Evolutionary conservation across 2,113 vertebrate genomes (phyloP), one percentile per base, ranked within the genome.

Genomic region (Connochaetes taurinus): DNA sequence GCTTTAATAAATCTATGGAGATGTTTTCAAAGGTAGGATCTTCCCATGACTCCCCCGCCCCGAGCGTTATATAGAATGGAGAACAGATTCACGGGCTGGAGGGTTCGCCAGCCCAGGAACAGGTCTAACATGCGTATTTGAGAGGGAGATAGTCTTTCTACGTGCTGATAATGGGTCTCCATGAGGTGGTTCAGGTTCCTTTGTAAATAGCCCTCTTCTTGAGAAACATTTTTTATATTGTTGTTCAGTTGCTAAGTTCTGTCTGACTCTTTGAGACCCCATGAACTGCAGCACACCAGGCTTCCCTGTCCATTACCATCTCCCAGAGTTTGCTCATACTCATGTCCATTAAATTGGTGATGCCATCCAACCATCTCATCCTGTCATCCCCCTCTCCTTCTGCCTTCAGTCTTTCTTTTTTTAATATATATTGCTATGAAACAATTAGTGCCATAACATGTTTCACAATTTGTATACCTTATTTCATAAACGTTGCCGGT

Each of bases 61-160:
- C 1, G 3, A 1, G 0, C 0, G 2, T 23, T n/a, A 6, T 55
- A 25, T 47, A 40, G n/a, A 17, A 15, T 11, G 14, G 67, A 21
- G 11, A 50, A 2, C 0, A 16, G 36, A 25, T 17, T 80, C 33
- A 4, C 31, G 36, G 58, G 17, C 67, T 4, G 1, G 3, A 76
- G 60, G 9, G 16, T 55, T 16, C 36, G 15, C 33, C 12, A 7
- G 6, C 1, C 50, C 21, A 0, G 9, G 12, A n/a, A 1, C 3
- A 45, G 83, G 31, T 40, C n/a, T 14, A 21, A 1, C 7, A 1
- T 4, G 40, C 19, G 2, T 13, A 19, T 27, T 33, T 31, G 25
- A 33, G 87, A 88, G 31, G 16, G 13, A 64, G 78, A 2, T 17
- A 10, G 19, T 17, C 2, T 52, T 78, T 74, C 36, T 14, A 13